These are phyloP conservation scores for Pristionchus exspectatus DNA, from an alignment of 2,888 invertebrate species.

Conservation along the genomic window DNA sequence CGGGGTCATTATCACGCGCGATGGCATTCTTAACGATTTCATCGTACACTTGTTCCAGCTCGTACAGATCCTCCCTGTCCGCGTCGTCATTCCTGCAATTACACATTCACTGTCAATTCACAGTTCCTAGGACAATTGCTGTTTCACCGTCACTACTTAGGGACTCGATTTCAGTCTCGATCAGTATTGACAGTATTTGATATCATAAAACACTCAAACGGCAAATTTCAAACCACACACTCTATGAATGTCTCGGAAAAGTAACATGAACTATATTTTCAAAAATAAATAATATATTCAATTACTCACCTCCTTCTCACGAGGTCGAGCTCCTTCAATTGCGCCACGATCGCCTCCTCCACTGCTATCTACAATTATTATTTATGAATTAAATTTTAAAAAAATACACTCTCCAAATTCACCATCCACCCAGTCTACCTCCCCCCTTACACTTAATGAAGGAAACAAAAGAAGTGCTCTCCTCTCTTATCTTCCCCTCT, in stretches of 20 bases:
- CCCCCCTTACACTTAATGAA: neutral
- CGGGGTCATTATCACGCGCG: neutral
- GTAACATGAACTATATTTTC: no score
- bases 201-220: neutral
- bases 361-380: slow-evolving; percentile 11
- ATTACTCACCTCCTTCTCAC: neutral
- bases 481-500: neutral
- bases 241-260: no score
- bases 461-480: neutral
- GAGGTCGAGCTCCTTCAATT: neutral
- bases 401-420: neutral
- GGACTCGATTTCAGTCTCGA: neutral
- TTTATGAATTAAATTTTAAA: neutral
- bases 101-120: neutral
- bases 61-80: neutral
- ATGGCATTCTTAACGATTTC: neutral
- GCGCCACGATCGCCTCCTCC: slow-evolving; percentile 28
- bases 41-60: neutral
- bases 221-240: no score
- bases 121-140: neutral
- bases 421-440: no score
- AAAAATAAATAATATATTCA: neutral
- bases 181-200: neutral
- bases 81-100: neutral
- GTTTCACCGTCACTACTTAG: neutral